Evolutionary conservation across 2,888 invertebrate species (phyloP).

Genomic region (Tipula unca): DNA sequence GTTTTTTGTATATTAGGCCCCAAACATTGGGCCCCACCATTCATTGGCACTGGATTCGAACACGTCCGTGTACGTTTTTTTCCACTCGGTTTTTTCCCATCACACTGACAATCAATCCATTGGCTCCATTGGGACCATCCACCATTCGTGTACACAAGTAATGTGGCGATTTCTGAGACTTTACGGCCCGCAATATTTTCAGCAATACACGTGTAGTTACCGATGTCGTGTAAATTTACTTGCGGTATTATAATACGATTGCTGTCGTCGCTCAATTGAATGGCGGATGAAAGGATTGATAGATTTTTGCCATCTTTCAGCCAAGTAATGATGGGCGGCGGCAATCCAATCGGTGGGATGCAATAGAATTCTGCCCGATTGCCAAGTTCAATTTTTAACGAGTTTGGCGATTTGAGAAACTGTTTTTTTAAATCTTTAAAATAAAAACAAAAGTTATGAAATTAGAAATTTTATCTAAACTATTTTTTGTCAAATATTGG

Average conservation of each 20-base stretch:
- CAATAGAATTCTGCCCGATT: constrained; percentile 79
- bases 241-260: constrained; percentile 66
- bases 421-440: constrained; percentile 76
- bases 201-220: constrained; percentile 93
- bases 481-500: no score
- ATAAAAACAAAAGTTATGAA: background rate
- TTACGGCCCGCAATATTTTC: constrained; percentile 85
- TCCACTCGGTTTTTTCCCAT: constrained; percentile 56
- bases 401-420: constrained; percentile 76
- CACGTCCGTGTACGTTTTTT: constrained; percentile 71
- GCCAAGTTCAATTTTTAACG: constrained; percentile 71
- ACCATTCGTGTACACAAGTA: constrained; percentile 45
- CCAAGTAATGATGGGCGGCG: constrained; percentile 82
- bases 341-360: constrained; percentile 81
- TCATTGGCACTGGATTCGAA: constrained; percentile 74
- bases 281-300: background rate
- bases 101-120: constrained; percentile 77
- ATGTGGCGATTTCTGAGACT: constrained; percentile 58
- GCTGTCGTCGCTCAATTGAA: constrained; percentile 45
- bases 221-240: constrained; percentile 78
- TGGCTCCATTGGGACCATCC: constrained; percentile 80
- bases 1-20: constrained; percentile 70
- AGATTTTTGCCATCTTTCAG: constrained; percentile 55
- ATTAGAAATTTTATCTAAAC: background rate
- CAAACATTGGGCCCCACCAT: constrained; percentile 72